A percentile compares a stretch with the other conserved stretches of the same genome.
Evolutionary conservation across 2,113 vertebrate genomes (phyloP).

Genomic region (Tragulus kanchil): DNA sequence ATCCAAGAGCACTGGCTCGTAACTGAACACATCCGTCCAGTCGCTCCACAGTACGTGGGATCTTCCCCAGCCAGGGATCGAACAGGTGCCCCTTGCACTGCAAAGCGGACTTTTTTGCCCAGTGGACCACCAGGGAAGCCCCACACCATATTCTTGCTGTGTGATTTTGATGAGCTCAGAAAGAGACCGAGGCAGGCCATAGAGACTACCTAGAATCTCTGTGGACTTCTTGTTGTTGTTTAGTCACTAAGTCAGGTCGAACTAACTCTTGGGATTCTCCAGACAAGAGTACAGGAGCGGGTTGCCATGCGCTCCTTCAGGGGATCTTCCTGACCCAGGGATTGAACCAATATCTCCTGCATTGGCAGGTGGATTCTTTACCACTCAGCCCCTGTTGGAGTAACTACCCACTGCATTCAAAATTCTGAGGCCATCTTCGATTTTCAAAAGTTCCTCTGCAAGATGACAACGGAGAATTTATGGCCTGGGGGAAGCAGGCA

Average conservation of each 20-base stretch:
- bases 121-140: fast-evolving
- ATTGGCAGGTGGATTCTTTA: neutral
- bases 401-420: neutral
- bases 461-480: neutral
- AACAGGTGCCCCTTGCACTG: too few species aligned
- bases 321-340: neutral
- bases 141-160: neutral
- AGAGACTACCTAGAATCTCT: neutral
- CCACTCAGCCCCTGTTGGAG: neutral
- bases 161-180: neutral
- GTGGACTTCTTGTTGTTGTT: neutral
- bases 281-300: neutral
- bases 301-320: neutral
- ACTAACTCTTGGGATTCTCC: neutral
- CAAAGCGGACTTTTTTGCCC: too few species aligned
- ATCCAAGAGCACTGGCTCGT: too few species aligned
- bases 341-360: neutral
- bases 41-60: too few species aligned
- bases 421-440: neutral
- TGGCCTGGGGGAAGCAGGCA: neutral
- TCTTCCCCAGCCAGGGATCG: too few species aligned
- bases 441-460: slow-evolving; percentile 2
- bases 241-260: neutral
- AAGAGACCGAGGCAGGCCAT: fast-evolving
- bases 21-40: too few species aligned